phyloP scores from a whole-genome alignment of 2,888 invertebrate genomes.

The Apodemia hepburni region DNA sequence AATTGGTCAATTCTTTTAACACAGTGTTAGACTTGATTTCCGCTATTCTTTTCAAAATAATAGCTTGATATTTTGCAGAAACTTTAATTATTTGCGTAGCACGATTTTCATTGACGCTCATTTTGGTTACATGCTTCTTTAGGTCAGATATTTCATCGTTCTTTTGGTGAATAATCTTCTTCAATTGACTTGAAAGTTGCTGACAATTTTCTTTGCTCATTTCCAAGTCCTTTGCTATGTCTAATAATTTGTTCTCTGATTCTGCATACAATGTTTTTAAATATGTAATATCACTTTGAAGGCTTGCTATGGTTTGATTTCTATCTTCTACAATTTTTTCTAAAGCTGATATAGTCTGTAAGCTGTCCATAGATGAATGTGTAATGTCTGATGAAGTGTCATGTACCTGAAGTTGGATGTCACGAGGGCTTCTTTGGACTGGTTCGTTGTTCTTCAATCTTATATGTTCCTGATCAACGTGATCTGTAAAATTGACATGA shows the following conservation, averaged over 20 bases:
- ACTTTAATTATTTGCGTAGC: conserved; percentile 69
- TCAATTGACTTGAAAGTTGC: conserved; percentile 60
- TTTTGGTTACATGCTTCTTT: conserved; percentile 61
- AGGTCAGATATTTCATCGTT: conserved; percentile 68
- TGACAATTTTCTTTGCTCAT: conserved; percentile 57
- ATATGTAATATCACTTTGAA: conserved; percentile 61
- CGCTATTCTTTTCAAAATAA: conserved; percentile 64
- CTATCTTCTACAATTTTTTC: conserved; percentile 67
- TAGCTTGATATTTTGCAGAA: conserved; percentile 69
- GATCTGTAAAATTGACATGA: conserved; percentile 43
- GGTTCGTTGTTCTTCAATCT: conserved; percentile 41
- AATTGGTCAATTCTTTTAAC: conserved; percentile 65
- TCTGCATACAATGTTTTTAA: conserved; percentile 62
- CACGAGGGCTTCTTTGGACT: conserved; percentile 43
- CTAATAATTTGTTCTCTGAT: conserved; percentile 62
- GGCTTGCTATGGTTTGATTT: conserved; percentile 60
- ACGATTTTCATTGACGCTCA: conserved; percentile 61
- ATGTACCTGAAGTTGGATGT: conserved; percentile 60
- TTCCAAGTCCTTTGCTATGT: conserved; percentile 60
- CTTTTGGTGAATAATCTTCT: conserved; percentile 64
- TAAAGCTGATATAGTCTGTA: conserved; percentile 65
- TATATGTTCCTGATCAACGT: conserved; percentile 45
- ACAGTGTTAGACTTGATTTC: conserved; percentile 67
- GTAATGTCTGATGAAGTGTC: conserved; percentile 53
- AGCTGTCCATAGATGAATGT: conserved; percentile 59